Evolutionary conservation across 2,888 invertebrate species (phyloP).

Genomic region (Mesorhabditis spiculigera): DNA sequence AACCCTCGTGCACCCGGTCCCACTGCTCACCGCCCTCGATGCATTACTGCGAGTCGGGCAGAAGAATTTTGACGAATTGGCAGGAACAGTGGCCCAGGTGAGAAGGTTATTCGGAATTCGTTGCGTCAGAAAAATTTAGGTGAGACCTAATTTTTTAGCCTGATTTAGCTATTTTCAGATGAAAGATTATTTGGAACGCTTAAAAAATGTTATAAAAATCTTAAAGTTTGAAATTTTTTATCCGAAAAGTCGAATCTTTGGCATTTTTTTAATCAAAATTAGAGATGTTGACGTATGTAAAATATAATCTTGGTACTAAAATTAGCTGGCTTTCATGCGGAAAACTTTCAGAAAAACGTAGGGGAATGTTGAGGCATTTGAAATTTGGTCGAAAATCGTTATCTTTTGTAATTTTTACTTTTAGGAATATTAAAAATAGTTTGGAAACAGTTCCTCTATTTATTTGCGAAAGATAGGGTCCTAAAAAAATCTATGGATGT

Average conservation of each 20-base stretch:
- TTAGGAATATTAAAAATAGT: constrained; percentile 15
- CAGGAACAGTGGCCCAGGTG: constrained; percentile 8
- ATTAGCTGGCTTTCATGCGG: too few species aligned
- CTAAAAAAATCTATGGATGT: background rate
- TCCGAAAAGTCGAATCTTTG: too few species aligned
- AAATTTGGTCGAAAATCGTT: constrained; percentile 5
- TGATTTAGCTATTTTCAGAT: background rate
- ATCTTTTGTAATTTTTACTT: background rate
- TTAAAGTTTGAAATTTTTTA: background rate
- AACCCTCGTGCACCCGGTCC: constrained; percentile 21
- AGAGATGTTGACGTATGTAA: too few species aligned
- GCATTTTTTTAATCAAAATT: too few species aligned
- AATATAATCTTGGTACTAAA: too few species aligned
- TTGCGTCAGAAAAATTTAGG: background rate
- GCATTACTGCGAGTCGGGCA: constrained; percentile 13
- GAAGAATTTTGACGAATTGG: constrained; percentile 14
- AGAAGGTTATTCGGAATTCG: constrained; percentile 9
- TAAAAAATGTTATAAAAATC: background rate
- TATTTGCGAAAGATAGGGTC: background rate
- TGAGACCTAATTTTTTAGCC: background rate
- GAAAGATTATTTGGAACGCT: background rate
- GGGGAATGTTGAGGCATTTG: background rate
- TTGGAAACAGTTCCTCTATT: constrained; percentile 18
- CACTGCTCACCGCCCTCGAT: constrained; percentile 23
- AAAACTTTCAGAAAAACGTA: too few species aligned